A percentile compares a stretch with the other conserved stretches of the same genome.
Evolutionary conservation across 1,140 invertebrate genomes (phyloP).

Genomic region (Drosophila rhopaloa): DNA sequence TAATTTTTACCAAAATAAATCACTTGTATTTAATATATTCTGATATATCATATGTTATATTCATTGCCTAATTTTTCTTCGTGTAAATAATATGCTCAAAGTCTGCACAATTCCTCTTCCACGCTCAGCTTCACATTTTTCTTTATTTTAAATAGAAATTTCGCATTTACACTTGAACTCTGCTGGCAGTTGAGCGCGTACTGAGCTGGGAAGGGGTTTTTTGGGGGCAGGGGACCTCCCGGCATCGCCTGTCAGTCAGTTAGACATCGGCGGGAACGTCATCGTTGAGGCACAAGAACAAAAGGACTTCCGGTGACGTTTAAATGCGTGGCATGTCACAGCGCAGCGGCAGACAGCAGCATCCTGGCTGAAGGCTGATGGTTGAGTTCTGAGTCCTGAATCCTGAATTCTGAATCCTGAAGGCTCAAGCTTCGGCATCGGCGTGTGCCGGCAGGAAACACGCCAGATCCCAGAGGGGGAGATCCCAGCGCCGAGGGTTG

Average conservation of each 20-base stretch:
- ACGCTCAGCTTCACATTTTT: constrained; percentile 9
- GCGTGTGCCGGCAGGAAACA: constrained; percentile 46
- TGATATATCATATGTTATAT: too few species aligned
- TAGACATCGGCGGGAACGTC: constrained; percentile 46
- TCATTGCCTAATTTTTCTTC: background rate
- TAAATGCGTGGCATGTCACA: constrained; percentile 81
- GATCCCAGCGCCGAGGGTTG: constrained; percentile 13
- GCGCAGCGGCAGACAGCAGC: constrained; percentile 74
- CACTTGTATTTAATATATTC: too few species aligned
- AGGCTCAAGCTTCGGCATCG: constrained; percentile 16
- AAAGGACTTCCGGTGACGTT: constrained; percentile 80
- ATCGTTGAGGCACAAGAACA: constrained; percentile 72
- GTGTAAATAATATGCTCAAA: background rate
- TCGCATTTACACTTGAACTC: constrained; percentile 60
- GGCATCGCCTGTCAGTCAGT: constrained; percentile 43
- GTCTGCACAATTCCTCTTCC: background rate
- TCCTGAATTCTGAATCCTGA: background rate
- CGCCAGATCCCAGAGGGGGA: constrained; percentile 43
- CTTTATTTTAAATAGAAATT: constrained; percentile 41
- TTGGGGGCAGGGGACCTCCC: constrained; percentile 5
- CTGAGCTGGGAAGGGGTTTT: constrained; percentile 1
- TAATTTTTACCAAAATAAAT: too few species aligned
- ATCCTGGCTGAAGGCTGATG: constrained; percentile 64
- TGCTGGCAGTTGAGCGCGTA: constrained; percentile 22
- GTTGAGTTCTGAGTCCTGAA: constrained; percentile 13